Conservation (phyloP, 1,140 invertebrate species). For the Sitobion miscanthi region DNA sequence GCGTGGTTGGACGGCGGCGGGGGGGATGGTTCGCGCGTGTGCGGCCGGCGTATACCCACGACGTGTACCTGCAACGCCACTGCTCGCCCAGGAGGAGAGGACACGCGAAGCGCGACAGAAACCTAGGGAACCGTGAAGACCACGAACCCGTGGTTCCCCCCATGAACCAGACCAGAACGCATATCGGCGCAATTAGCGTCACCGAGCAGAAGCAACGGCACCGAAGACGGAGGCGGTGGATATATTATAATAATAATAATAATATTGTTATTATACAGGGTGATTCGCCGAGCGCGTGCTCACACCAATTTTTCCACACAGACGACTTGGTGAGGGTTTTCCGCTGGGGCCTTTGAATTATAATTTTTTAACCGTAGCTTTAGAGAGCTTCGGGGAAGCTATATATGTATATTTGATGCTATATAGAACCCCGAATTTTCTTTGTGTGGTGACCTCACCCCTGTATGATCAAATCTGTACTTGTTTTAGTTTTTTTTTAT, state of each 20-base stretch:
- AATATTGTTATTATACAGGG: neutral
- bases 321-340: too few species aligned
- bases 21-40: neutral
- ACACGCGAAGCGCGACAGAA: conserved; percentile 52
- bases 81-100: neutral
- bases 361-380: too few species aligned
- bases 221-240: neutral
- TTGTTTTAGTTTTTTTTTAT: too few species aligned
- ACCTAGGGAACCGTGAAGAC: conserved; percentile 52
- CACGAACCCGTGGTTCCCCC: conserved; percentile 56
- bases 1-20: neutral
- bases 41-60: neutral
- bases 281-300: neutral
- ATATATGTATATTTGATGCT: too few species aligned
- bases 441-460: too few species aligned
- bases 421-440: too few species aligned
- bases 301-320: too few species aligned
- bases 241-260: neutral
- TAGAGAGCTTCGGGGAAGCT: too few species aligned
- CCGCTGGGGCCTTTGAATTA: too few species aligned
- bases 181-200: conserved; percentile 55
- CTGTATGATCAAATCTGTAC: too few species aligned
- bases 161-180: conserved; percentile 53
- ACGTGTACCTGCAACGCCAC: neutral
- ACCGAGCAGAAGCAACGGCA: conserved; percentile 1